phyloP scores from a whole-genome alignment of 2,888 invertebrate species.

The Nomada ruficornis region DNA sequence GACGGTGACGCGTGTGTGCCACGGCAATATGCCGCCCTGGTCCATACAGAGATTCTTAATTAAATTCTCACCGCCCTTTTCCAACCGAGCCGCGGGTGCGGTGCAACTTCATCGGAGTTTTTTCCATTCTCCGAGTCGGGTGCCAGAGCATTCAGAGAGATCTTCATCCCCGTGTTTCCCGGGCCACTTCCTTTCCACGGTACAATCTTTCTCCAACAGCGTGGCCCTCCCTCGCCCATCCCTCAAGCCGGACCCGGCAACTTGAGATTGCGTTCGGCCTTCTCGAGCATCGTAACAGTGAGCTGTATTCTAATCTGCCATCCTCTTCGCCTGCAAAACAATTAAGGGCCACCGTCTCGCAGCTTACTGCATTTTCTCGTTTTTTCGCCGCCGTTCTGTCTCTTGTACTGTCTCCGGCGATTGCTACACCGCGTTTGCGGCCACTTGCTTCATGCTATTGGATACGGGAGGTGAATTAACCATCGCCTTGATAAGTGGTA shows the following conservation, averaged over 20 bases:
- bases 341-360: slow-evolving; percentile 55
- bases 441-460: not conserved
- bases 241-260: slow-evolving; percentile 26
- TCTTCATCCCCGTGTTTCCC: slow-evolving; percentile 26
- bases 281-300: slow-evolving; percentile 39
- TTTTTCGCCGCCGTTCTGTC: slow-evolving; percentile 14
- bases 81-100: slow-evolving; percentile 37
- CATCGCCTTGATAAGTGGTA: not conserved
- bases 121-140: slow-evolving; percentile 53
- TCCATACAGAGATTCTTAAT: slow-evolving; percentile 80
- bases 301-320: slow-evolving; percentile 67
- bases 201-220: slow-evolving; percentile 7
- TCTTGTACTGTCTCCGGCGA: not conserved
- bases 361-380: slow-evolving; percentile 27
- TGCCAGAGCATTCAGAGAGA: not conserved
- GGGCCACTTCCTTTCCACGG: not conserved
- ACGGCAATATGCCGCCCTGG: slow-evolving; percentile 71
- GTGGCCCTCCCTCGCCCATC: not conserved
- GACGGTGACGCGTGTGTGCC: slow-evolving; percentile 75
- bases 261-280: slow-evolving; percentile 60
- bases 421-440: not conserved
- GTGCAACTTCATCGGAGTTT: slow-evolving; percentile 62
- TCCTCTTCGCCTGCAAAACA: slow-evolving; percentile 50
- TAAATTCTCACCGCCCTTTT: slow-evolving; percentile 76
- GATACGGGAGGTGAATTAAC: not conserved